Evolutionary conservation across 2,113 vertebrate species (phyloP), one percentile per base, ranked within the genome.

Genomic region (Perca flavescens): DNA sequence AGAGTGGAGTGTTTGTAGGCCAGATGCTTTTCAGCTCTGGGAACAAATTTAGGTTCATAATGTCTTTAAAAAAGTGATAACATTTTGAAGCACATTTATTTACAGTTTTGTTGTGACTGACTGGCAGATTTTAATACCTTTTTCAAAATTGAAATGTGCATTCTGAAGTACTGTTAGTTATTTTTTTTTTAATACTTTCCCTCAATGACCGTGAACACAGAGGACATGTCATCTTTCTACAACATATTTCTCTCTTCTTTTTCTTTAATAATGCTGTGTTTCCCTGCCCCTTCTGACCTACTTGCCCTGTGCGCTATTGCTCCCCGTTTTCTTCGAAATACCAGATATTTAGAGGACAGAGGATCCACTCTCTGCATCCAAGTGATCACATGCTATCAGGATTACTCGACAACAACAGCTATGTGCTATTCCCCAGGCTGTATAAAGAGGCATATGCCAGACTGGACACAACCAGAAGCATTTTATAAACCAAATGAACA

Each of bases 321-420:
- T 50, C 47, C 16, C n/a, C n/a, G n/a, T n/a, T n/a, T n/a, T n/a
- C n/a, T n/a, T n/a, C n/a, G n/a, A n/a, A 40, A 66, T 63, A 19
- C 4, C 12, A 60, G 14, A 58, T 63, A 72, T 60, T 76, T 47
- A 19, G 16, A n/a, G 17, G 80, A 85, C 76, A 88, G n/a, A n/a
- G n/a, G n/a, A n/a, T n/a, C n/a, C n/a, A n/a, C n/a, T n/a, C n/a
- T n/a, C n/a, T n/a, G n/a, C n/a, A n/a, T n/a, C n/a, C n/a, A n/a
- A n/a, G n/a, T n/a, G n/a, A n/a, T n/a, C n/a, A n/a, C n/a, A n/a
- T 87, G 72, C 77, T 84, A 21, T 49, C 54, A 6, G 28, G 46
- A 62, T n/a, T n/a, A n/a, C n/a, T n/a, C n/a, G n/a, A n/a, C n/a
- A n/a, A n/a, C n/a, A n/a, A n/a, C n/a, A n/a, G n/a, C n/a, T n/a